Conservation (phyloP, 2,113 vertebrate species). For the Passer domesticus region DNA sequence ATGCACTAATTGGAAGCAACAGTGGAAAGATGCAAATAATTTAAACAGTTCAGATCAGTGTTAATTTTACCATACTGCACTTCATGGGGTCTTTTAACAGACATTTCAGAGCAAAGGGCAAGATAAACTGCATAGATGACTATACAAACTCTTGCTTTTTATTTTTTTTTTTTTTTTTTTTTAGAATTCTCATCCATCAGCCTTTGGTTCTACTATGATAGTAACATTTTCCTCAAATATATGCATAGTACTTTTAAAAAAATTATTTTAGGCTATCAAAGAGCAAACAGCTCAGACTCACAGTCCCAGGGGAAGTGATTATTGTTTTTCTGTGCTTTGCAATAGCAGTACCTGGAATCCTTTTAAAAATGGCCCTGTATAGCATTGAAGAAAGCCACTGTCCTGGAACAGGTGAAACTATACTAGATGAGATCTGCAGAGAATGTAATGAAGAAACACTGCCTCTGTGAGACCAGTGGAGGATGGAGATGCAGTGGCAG, state of each 20-base stretch:
- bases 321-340: neutral
- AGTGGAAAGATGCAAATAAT: neutral
- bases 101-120: neutral
- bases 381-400: neutral
- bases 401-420: neutral
- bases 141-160: neutral
- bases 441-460: neutral
- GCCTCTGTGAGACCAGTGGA: accelerated
- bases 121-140: neutral
- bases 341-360: neutral
- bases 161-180: too few relatives aligned
- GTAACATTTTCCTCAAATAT: neutral
- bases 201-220: neutral
- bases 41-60: neutral
- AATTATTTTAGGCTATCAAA: neutral
- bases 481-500: neutral
- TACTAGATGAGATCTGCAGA: neutral
- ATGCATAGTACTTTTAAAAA: neutral
- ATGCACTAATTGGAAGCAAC: neutral
- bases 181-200: neutral
- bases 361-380: neutral
- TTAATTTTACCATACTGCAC: neutral
- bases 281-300: neutral
- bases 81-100: neutral
- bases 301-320: neutral